A percentile compares a stretch with the other conserved stretches of the same genome.
These are phyloP conservation scores for Sebastes aleutianus DNA, from an alignment of 2,797 vertebrate species.

Conservation along the genomic window DNA sequence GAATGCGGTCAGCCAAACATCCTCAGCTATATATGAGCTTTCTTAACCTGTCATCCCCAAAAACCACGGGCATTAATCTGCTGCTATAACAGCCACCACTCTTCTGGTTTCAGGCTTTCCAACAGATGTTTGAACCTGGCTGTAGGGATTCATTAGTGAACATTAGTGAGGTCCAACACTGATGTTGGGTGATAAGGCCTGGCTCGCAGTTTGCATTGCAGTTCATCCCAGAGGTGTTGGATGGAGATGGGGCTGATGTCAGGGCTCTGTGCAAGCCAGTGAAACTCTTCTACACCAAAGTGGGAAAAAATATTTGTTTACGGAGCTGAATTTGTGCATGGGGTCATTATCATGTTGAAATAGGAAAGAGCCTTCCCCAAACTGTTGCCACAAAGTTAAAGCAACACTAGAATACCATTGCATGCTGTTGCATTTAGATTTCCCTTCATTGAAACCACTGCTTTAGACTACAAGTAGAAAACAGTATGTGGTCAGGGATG, in stretches of 20 bases:
- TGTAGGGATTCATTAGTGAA: background rate
- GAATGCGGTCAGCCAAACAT: background rate
- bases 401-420: background rate
- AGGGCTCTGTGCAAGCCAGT: background rate
- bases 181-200: background rate
- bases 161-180: background rate
- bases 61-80: no score
- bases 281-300: background rate
- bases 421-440: background rate
- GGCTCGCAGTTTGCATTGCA: background rate
- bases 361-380: no score
- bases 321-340: background rate
- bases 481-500: background rate
- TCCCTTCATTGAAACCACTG: background rate
- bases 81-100: background rate
- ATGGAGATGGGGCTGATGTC: background rate
- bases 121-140: background rate
- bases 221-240: background rate
- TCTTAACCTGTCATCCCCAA: background rate
- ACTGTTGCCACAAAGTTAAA: background rate
- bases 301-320: background rate
- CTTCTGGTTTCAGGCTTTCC: background rate
- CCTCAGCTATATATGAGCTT: no score
- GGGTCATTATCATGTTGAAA: background rate
- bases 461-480: background rate